Percentiles rank a stretch among this genome's conserved stretches.
Evolutionary conservation across 2,888 invertebrate genomes (phyloP).

Genomic region (Scaptomyza polygonia): DNA sequence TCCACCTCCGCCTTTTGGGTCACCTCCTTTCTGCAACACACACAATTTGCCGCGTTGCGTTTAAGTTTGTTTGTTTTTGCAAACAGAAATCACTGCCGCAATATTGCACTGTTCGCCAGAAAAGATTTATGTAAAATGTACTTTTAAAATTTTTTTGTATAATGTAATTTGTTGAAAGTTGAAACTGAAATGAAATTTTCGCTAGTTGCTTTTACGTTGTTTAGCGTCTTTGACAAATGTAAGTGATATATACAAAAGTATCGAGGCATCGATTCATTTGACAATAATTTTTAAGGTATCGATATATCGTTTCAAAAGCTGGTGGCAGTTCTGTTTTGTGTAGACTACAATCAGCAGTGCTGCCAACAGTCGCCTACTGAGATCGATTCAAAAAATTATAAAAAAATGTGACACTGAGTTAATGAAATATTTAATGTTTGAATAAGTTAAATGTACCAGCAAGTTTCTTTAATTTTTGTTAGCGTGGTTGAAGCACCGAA

Average conservation of each 20-base stretch:
- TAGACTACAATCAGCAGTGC: not conserved
- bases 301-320: slow-evolving; percentile 2
- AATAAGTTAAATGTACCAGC: not conserved
- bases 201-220: slow-evolving; percentile 45
- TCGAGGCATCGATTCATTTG: slow-evolving; percentile 18
- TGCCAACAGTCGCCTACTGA: not conserved
- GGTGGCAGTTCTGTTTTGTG: not conserved
- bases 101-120: not conserved
- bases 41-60: slow-evolving; percentile 49
- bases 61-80: slow-evolving; percentile 1
- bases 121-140: not conserved
- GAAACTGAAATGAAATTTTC: slow-evolving; percentile 32
- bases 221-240: slow-evolving; percentile 46
- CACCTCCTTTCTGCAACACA: slow-evolving; percentile 18
- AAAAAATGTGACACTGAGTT: not conserved
- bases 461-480: not conserved
- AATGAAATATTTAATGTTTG: not conserved
- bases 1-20: slow-evolving; percentile 5
- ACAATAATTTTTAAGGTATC: not conserved
- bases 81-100: not conserved
- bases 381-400: not conserved
- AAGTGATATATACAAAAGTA: slow-evolving; percentile 12
- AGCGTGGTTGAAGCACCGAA: too few species aligned
- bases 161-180: slow-evolving; percentile 28
- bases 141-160: slow-evolving; percentile 19